Evolutionary conservation across 2,113 vertebrate species (phyloP).

Genomic region (Halcyon malimbica): DNA sequence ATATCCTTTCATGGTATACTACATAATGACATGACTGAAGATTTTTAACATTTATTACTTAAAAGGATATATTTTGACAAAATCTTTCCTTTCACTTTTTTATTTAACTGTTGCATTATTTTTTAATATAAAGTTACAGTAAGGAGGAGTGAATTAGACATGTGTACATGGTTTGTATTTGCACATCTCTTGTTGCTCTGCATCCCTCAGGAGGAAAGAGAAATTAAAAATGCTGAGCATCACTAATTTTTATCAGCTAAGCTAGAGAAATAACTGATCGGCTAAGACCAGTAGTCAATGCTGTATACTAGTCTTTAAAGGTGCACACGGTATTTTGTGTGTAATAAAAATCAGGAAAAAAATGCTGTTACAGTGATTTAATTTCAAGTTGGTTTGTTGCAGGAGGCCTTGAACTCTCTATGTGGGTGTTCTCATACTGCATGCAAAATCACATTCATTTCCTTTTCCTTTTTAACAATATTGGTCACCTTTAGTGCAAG

Average conservation of each 20-base stretch:
- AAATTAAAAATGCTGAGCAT: neutral
- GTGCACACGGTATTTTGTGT: neutral
- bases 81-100: neutral
- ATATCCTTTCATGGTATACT: neutral
- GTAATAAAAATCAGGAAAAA: neutral
- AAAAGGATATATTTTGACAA: neutral
- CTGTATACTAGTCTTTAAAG: neutral
- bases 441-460: neutral
- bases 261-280: neutral
- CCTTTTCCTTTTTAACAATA: neutral
- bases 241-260: neutral
- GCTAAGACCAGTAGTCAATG: neutral
- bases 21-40: neutral
- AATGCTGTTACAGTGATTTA: neutral
- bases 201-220: neutral
- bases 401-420: neutral
- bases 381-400: neutral
- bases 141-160: neutral
- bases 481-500: neutral
- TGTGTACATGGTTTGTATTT: neutral
- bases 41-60: neutral
- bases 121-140: neutral
- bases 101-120: neutral
- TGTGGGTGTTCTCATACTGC: neutral
- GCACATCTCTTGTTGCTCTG: neutral